Base-by-base conservation (phyloP, 2,888 invertebrate genomes). In the Papilio demoleus region DNA sequence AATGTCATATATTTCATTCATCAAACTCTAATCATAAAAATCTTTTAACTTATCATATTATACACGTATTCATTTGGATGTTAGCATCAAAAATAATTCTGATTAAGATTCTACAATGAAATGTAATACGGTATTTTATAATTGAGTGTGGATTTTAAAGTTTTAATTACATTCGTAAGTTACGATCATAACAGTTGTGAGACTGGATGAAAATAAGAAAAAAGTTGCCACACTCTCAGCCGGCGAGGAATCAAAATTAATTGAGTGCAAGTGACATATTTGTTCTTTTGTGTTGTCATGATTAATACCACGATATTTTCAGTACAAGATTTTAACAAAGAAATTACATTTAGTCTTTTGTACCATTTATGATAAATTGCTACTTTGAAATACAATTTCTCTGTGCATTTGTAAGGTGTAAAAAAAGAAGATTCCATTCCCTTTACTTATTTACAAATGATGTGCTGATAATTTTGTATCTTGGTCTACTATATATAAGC, bases 1-100 rank as follows among this genome's bases (percentile, higher is more conserved):
- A n/a, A n/a, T n/a, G n/a, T n/a, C n/a, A 56, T 56, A 56, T 56
- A 56, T 17, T 56, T 56, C 53, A 56, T 31, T 56, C 53, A 31
- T 31, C 53, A 27, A 50, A 50, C 27, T 50, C 6, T 50, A 31
- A 56, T 31, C n/a, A 56, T 31, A 31, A 56, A 31, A 31, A 31
- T n/a, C 53, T 27, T 27, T 53, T 31, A 31, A 31, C 4, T 17
- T 56, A n/a, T n/a, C n/a, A n/a, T n/a, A n/a, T n/a, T n/a, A n/a
- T n/a, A n/a, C n/a, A n/a, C n/a, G n/a, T 27, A 31, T 27, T 27
- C 31, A 31, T 17, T 17, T 31, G 2, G 1, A 53, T 56, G 27
- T 1, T 47, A 19, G 50, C 24, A 24, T 22, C 22, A 47, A 22
- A 22, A 47, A 3, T 47, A 47, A 47, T 22, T 47, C 12, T 47